Conservation (phyloP, 2,888 invertebrate species). For the Hirtodrosophila histrioides region DNA sequence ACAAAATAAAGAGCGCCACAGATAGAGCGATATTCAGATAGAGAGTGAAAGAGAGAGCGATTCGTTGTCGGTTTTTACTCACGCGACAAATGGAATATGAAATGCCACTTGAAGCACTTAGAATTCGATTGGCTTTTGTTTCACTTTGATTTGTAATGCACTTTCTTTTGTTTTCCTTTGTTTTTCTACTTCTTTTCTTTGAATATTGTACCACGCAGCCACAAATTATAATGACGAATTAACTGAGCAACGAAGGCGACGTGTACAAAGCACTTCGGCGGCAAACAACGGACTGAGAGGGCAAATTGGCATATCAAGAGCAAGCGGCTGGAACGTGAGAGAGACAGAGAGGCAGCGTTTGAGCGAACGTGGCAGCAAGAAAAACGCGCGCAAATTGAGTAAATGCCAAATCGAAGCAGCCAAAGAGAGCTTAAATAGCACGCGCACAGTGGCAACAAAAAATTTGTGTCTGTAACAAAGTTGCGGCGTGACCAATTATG, state of each 20-base stretch:
- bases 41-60: slow-evolving; percentile 15
- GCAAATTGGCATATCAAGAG: slow-evolving; percentile 40
- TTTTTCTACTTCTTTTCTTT: slow-evolving; percentile 5
- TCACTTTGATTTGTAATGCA: slow-evolving; percentile 34
- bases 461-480: not conserved
- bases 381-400: slow-evolving; percentile 48
- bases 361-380: slow-evolving; percentile 32
- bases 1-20: slow-evolving; percentile 32
- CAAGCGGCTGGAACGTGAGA: slow-evolving; percentile 31
- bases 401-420: slow-evolving; percentile 6
- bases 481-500: not conserved
- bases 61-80: slow-evolving; percentile 49
- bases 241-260: slow-evolving; percentile 33
- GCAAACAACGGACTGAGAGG: slow-evolving; percentile 52
- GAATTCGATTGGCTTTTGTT: slow-evolving; percentile 32
- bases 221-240: slow-evolving; percentile 35
- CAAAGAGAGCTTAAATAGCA: slow-evolving; percentile 34
- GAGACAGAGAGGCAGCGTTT: slow-evolving; percentile 25
- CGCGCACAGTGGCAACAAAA: slow-evolving; percentile 34
- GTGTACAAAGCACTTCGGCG: slow-evolving; percentile 63
- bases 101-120: slow-evolving; percentile 44
- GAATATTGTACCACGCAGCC: slow-evolving; percentile 13
- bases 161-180: slow-evolving; percentile 19
- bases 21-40: slow-evolving; percentile 11
- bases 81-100: slow-evolving; percentile 59